Evolutionary conservation across 2,113 vertebrate genomes (phyloP).

Genomic region (Nematolebias whitei): DNA sequence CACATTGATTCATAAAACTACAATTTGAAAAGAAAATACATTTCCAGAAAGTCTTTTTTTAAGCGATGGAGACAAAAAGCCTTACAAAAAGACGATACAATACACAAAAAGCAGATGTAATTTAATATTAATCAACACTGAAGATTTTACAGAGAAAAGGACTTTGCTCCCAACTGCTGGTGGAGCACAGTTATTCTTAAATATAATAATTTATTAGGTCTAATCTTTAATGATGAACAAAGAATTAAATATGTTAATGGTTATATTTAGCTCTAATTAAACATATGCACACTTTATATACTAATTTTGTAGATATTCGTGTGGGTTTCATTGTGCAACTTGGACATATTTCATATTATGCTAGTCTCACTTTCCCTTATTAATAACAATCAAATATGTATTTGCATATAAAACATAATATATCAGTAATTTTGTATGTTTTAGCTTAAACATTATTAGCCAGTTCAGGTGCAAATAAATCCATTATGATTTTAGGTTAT

Average conservation of each 20-base stretch:
- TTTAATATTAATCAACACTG: background rate
- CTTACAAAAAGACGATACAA: too few species aligned
- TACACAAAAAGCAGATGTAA: too few species aligned
- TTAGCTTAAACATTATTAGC: background rate
- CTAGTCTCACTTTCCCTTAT: background rate
- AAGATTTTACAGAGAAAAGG: background rate
- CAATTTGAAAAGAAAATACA: too few species aligned
- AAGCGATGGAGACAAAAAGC: too few species aligned
- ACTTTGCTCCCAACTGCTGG: constrained; percentile 34
- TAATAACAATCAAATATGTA: background rate
- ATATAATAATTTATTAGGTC: background rate
- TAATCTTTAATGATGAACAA: background rate
- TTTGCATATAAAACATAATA: too few species aligned
- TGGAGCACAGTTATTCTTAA: background rate
- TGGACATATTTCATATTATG: background rate
- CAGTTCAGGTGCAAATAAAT: background rate
- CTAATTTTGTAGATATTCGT: background rate
- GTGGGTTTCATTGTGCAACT: too few species aligned
- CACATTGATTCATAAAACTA: background rate
- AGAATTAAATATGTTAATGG: background rate
- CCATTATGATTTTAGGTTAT: too few species aligned
- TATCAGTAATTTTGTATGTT: background rate
- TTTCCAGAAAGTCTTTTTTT: too few species aligned
- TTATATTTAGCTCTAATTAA: background rate
- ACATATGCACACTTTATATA: background rate